Conservation (phyloP, 2,113 vertebrate species). For the Haplotaxodon microlepis region DNA sequence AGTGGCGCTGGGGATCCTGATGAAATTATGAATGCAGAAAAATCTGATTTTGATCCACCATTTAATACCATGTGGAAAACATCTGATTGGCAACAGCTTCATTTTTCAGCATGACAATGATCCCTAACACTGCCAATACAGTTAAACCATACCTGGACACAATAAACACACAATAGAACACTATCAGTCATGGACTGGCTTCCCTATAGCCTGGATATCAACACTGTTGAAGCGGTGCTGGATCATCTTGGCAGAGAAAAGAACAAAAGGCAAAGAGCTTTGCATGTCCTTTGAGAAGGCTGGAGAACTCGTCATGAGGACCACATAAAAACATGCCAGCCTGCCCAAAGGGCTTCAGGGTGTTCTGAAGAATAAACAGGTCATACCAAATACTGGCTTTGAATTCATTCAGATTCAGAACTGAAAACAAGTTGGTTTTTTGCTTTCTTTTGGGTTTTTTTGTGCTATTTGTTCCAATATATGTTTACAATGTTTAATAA, state of each 20-base stretch:
- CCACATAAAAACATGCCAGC: not conserved
- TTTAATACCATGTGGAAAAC: not conserved
- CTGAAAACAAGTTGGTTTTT: not conserved
- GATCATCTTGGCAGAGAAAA: not conserved
- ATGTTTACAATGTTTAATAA: not conserved
- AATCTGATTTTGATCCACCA: not conserved
- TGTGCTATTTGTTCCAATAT: not conserved
- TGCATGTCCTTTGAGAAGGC: not conserved
- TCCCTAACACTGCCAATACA: not conserved
- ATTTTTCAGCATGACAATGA: not conserved
- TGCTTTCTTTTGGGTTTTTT: not conserved
- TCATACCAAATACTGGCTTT: fast-evolving
- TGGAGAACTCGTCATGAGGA: not conserved
- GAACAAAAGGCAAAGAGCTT: not conserved
- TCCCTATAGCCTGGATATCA: not conserved
- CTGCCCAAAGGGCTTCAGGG: not conserved
- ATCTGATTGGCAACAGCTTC: not conserved
- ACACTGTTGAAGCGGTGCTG: not conserved
- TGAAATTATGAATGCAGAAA: not conserved
- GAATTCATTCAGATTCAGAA: not conserved
- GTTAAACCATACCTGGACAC: not conserved
- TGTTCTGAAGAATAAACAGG: not conserved
- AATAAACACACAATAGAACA: not conserved
- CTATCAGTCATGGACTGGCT: not conserved
- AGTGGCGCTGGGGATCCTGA: not conserved